These are phyloP conservation scores for Dicaeum eximium DNA, from an alignment of 2,113 vertebrate species.

Conservation along the genomic window DNA sequence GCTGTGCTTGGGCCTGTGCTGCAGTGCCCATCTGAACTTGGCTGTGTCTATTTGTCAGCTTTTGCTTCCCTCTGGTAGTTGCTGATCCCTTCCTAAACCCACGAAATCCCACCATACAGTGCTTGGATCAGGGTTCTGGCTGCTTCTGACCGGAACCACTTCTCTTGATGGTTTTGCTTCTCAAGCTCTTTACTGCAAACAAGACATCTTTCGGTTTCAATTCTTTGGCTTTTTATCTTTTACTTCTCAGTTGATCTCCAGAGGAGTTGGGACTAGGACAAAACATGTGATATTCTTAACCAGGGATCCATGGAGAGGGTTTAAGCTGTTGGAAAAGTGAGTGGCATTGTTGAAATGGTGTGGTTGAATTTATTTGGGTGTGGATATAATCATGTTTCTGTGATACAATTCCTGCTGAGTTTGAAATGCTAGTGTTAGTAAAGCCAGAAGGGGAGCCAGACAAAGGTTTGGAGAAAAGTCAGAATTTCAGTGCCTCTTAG, in stretches of 20 bases:
- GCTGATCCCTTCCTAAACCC: neutral
- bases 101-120: neutral
- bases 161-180: neutral
- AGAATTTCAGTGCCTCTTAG: constrained; percentile 5
- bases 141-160: neutral
- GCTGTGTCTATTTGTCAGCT: neutral
- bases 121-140: neutral
- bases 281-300: neutral
- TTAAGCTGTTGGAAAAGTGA: neutral
- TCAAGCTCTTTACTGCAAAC: neutral
- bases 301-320: neutral
- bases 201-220: neutral
- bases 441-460: constrained; percentile 42
- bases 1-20: neutral
- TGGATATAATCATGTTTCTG: constrained; percentile 9
- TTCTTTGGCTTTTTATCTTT: neutral
- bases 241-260: neutral
- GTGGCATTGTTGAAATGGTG: neutral
- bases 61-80: neutral
- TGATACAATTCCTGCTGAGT: constrained; percentile 23
- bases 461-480: constrained; percentile 48
- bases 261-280: neutral
- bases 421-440: constrained; percentile 49
- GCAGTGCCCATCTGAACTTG: neutral
- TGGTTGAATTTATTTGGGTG: constrained; percentile 7